Evolutionary conservation across 2,797 vertebrate species (phyloP).

Genomic region (Gobio occitaniae): DNA sequence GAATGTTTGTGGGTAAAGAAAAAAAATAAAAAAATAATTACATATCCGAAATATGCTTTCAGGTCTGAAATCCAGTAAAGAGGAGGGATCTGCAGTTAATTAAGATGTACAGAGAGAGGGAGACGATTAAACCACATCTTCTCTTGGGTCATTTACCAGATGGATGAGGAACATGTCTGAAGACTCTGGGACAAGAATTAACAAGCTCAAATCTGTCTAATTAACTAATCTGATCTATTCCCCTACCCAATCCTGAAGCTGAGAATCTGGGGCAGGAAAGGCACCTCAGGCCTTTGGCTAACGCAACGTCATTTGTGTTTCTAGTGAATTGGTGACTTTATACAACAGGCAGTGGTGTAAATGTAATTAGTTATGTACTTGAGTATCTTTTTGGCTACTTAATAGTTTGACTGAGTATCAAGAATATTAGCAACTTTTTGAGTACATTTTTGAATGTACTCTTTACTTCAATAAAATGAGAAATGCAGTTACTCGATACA

Average conservation of each 20-base stretch:
- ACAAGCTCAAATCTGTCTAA: slow-evolving; percentile 69
- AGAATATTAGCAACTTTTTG: not conserved
- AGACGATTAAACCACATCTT: slow-evolving; percentile 68
- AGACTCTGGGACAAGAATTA: slow-evolving; percentile 65
- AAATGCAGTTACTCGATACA: not conserved
- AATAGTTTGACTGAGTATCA: not conserved
- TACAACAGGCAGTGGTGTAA: not conserved
- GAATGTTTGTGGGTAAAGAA: not conserved
- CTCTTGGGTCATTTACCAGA: slow-evolving; percentile 70
- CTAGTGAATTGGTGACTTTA: not conserved
- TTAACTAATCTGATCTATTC: slow-evolving; percentile 69
- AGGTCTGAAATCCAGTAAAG: slow-evolving; percentile 56
- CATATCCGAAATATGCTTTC: slow-evolving; percentile 53
- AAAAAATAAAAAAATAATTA: not conserved
- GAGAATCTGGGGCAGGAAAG: slow-evolving; percentile 54
- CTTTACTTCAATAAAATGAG: not conserved
- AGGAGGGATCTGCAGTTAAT: slow-evolving; percentile 66
- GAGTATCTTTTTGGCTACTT: not conserved
- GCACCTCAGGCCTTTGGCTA: slow-evolving; percentile 30
- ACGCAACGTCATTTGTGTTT: not conserved
- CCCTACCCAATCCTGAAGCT: slow-evolving; percentile 46
- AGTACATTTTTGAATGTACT: not conserved
- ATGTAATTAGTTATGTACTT: not conserved
- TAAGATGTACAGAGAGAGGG: slow-evolving; percentile 72
- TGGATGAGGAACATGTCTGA: slow-evolving; percentile 60